Evolutionary conservation across 1,140 invertebrate species (phyloP), one percentile per base, ranked within the genome.

Genomic region (Paraescarpia echinospica): DNA sequence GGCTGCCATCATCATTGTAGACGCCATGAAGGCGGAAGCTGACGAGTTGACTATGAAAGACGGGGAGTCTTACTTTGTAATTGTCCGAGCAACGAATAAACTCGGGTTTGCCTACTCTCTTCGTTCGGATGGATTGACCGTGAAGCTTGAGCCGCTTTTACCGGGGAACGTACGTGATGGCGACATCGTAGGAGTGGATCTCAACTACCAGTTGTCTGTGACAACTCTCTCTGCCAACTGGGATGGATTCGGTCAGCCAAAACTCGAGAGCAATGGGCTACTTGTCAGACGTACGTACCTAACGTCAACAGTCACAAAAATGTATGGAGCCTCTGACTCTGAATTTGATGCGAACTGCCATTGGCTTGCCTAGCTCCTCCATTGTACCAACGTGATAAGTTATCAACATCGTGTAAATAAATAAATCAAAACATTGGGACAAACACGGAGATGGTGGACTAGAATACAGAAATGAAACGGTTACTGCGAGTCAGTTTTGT

Each of bases 111-210:
- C 90, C 9, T 94, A 94, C 92, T 93, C 93, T 31, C 51, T 94
- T 33, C 91, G 93, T 12, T 94, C 95, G 8, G 93, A 95, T 92
- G 95, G 95, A 18, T 93, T 95, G 22, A 94, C 94, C 0, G 93
- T 95, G 18, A 90, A 94, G 77, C 92, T 93, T 6, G 92, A 94
- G 34, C 94, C 94, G 89, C 92, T 95, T 8, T 77, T 94, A 18
- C 94, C 95, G 31, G 95, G 95, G 22, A 91, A 93, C 33, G 94
- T 95, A 0, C 94, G 92, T 89, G 94, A 94, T 91, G 95, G 95
- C 1, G 91, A 92, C 91, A 89, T 95, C 1, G 89, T 89, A 27
- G 95, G 94, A 33, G 93, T 93, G 90, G 94, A 94, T 89, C 93
- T 95, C 4, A 92, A 94, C 18, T 93, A 93, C 33, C 90, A 92